These are phyloP conservation scores for Caretta caretta DNA, from an alignment of 2,113 vertebrate genomes.

Conservation along the genomic window DNA sequence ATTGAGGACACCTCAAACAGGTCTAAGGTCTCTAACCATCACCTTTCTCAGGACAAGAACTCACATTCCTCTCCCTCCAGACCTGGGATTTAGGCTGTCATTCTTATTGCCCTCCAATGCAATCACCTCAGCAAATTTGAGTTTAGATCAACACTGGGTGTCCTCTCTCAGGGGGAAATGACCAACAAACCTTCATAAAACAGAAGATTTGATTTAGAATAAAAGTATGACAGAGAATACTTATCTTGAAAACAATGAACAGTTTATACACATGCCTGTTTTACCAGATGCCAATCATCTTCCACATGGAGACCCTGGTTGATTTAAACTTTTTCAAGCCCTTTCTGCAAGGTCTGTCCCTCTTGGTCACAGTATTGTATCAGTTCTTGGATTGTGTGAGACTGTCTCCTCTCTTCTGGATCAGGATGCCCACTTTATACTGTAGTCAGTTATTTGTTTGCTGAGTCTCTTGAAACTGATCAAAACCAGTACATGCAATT, in stretches of 20 bases:
- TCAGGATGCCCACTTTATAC: background rate
- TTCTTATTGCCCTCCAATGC: no score
- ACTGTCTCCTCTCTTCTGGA: background rate
- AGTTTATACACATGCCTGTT: background rate
- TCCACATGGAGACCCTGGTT: background rate
- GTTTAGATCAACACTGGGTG: background rate
- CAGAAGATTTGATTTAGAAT: background rate
- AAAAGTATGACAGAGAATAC: background rate
- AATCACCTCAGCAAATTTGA: no score
- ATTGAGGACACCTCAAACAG: no score
- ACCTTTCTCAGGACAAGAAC: no score
- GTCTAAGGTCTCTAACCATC: no score
- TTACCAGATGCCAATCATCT: background rate
- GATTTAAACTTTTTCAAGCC: background rate
- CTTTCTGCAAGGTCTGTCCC: background rate
- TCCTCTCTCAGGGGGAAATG: background rate
- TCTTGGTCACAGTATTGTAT: background rate
- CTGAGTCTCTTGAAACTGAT: background rate
- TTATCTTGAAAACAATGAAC: background rate
- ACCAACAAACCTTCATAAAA: background rate
- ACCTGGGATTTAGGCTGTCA: no score
- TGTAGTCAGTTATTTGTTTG: background rate
- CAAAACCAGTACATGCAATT: background rate
- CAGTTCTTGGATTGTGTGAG: background rate
- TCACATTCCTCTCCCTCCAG: no score